A percentile compares a stretch with the other conserved stretches of the same genome.
Conservation (phyloP, 2,888 invertebrate species). For the Pandemis heparana region DNA sequence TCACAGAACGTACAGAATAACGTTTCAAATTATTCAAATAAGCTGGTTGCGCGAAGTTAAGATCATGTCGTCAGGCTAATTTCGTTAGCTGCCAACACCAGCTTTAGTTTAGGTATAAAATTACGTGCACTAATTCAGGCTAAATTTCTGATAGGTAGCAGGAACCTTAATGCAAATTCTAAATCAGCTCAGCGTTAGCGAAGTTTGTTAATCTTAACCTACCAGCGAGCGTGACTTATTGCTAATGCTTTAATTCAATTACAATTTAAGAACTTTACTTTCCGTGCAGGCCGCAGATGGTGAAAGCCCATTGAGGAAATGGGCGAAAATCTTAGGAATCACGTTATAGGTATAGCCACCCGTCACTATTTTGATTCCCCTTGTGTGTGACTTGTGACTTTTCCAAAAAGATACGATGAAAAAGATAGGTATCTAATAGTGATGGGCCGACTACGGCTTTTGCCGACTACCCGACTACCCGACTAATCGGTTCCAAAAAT, state of each 20-base stretch:
- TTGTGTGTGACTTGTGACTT: no score
- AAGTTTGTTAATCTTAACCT: neutral
- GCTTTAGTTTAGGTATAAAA: neutral
- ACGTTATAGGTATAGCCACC: no score
- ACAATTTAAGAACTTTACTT: no score
- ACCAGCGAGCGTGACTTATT: neutral
- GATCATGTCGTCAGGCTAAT: slow-evolving; percentile 16
- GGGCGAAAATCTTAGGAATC: no score
- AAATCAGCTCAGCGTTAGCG: neutral
- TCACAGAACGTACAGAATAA: neutral
- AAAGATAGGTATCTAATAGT: no score
- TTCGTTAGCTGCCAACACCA: slow-evolving; percentile 5
- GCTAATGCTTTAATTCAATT: neutral
- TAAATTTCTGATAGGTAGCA: slow-evolving; percentile 14
- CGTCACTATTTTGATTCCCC: no score
- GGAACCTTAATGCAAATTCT: slow-evolving; percentile 9
- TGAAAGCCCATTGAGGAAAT: no score
- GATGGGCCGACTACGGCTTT: no score
- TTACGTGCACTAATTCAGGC: slow-evolving; percentile 13
- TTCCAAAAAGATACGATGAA: no score
- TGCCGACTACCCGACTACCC: no score
- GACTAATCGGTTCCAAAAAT: no score
- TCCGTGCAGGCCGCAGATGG: no score
- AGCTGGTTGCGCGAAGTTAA: slow-evolving; percentile 12
- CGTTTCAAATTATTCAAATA: slow-evolving; percentile 10